A percentile compares a stretch with the other conserved stretches of the same genome.
phyloP scores from a whole-genome alignment of 2,888 invertebrate genomes.

The Gandaritis pyraliata region DNA sequence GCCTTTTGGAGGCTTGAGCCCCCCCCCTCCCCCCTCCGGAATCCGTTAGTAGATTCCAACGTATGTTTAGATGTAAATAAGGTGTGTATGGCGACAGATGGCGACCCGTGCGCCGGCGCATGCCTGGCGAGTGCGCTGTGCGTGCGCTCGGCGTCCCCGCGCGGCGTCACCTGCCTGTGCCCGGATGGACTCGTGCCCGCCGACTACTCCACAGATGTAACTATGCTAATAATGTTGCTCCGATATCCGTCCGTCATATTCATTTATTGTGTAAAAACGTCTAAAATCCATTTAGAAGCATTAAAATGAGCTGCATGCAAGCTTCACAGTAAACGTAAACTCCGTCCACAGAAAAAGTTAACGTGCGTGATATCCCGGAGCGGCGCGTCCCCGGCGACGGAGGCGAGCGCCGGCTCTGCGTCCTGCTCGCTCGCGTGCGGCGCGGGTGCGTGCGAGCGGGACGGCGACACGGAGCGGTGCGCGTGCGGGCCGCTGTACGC shows the following conservation, averaged over 20 bases:
- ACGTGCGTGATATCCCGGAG: slow-evolving; percentile 53
- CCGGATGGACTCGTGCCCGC: slow-evolving; percentile 78
- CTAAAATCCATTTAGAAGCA: too few relatives aligned
- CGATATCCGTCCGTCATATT: too few relatives aligned
- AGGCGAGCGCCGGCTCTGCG: slow-evolving; percentile 23
- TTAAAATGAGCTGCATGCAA: too few relatives aligned
- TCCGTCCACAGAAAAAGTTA: slow-evolving; percentile 42
- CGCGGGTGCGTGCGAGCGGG: slow-evolving; percentile 75
- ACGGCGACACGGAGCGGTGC: slow-evolving; percentile 75
- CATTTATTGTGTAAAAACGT: too few relatives aligned
- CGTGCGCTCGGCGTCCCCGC: slow-evolving; percentile 75
- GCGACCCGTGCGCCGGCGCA: slow-evolving; percentile 72
- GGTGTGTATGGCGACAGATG: too few relatives aligned
- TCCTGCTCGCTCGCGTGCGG: slow-evolving; percentile 53
- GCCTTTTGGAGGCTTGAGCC: too few relatives aligned
- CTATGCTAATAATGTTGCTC: slow-evolving; percentile 34
- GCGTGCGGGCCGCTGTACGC: slow-evolving; percentile 58
- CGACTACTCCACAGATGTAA: slow-evolving; percentile 47
- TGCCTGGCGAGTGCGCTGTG: slow-evolving; percentile 87
- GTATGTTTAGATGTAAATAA: background rate
- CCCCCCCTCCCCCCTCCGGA: background rate
- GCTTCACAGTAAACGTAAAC: too few relatives aligned
- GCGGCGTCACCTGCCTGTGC: slow-evolving; percentile 79
- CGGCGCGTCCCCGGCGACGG: slow-evolving; percentile 17
- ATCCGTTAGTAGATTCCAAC: too few relatives aligned